Evolutionary conservation across 1,140 invertebrate genomes (phyloP), one percentile per base, ranked within the genome.

Genomic region (Caerostris extrusa): DNA sequence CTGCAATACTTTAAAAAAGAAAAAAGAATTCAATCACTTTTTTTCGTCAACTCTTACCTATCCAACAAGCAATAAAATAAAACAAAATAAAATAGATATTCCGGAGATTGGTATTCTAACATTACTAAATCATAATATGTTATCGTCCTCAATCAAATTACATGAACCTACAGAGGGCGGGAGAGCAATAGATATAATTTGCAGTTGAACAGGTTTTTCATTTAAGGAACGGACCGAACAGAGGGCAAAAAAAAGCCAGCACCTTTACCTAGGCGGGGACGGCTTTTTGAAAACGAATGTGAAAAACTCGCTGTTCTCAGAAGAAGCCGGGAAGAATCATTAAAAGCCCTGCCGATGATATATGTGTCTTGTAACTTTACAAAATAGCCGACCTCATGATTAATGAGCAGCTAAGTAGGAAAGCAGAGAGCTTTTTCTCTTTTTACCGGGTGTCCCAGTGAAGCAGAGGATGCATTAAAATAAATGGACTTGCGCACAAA

Each of bases 81-180:
- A n/a, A n/a, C n/a, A n/a, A 19, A 85, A 85, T 10, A 83, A 14
- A 83, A 57, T 14, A 56, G n/a, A 67, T 61, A 53, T 17, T 50
- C 60, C 19, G 17, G 8, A 88, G 56, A 64, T 50, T 53, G 60
- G 83, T 19, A 57, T 85, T 85, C 83, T 88, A 64, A 14, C 86
- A 88, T 88, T 88, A 88, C 86, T 88, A 88, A 88, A 88, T 88
- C 86, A 88, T 88, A 88, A 91, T 60, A 82, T 91, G 50, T 82
- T 91, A 81, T 82, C 57, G 14, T 82, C 90, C 82, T 91, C 90
- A 81, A 91, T 91, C 90, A 82, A 91, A 91, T 91, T 91, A 91
- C 71, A 34, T 82, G 90, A 82, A 12, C 90, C 58, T 57, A 91
- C 71, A 61, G 90, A 61, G n/a, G 90, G 90, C 90, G 90, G 69